Conservation (phyloP, 1,140 invertebrate species). For the Pogonognathellus flavescens region DNA sequence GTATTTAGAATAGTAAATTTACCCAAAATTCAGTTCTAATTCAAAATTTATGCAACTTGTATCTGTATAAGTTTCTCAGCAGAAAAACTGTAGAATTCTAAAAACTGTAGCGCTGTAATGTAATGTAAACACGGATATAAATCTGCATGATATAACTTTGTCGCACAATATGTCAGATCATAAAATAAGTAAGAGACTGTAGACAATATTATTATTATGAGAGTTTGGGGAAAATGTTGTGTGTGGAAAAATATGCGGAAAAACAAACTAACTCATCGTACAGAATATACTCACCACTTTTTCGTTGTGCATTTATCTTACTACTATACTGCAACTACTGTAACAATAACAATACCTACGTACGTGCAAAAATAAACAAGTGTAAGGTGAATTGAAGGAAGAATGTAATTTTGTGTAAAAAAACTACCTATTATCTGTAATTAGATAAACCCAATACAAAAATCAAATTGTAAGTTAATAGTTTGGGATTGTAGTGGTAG, state of each 20-base stretch:
- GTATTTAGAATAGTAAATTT: too few relatives aligned
- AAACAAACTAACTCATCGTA: constrained; percentile 14
- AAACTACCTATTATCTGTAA: background rate
- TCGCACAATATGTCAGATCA: too few relatives aligned
- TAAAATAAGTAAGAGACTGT: background rate
- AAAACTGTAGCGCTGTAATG: too few relatives aligned
- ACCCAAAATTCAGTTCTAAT: too few relatives aligned
- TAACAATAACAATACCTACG: background rate
- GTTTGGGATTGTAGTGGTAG: too few relatives aligned
- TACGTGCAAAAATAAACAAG: background rate
- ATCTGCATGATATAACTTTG: too few relatives aligned
- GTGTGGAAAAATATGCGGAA: background rate
- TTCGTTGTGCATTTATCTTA: background rate
- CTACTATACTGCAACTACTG: background rate
- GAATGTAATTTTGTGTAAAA: background rate
- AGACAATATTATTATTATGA: constrained; percentile 28
- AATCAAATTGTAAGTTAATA: too few relatives aligned
- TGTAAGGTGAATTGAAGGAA: background rate
- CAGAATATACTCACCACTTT: constrained; percentile 43
- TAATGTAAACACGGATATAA: too few relatives aligned
- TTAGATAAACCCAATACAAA: too few relatives aligned
- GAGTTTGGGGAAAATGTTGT: background rate
- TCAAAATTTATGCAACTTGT: too few relatives aligned
- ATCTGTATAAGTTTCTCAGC: too few relatives aligned
- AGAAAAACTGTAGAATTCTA: too few relatives aligned